These are phyloP conservation scores for Malurus leucopterus DNA, from an alignment of 2,797 vertebrate genomes.

Conservation along the genomic window DNA sequence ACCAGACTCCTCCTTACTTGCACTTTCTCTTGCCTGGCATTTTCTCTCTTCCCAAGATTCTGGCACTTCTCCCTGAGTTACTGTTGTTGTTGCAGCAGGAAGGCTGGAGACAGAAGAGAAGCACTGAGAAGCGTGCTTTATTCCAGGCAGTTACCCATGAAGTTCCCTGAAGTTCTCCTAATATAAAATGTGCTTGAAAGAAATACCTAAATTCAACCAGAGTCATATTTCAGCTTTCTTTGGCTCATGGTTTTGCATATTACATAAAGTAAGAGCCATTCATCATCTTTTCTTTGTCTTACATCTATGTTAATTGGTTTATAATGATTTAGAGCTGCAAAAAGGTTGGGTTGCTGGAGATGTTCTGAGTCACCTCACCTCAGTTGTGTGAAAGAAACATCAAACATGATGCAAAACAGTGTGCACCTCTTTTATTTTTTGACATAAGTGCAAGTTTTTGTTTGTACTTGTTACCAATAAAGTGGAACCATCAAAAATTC, in stretches of 20 bases:
- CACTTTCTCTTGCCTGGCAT: neutral
- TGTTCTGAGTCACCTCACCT: neutral
- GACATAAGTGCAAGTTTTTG: neutral
- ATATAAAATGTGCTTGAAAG: neutral
- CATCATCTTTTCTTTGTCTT: neutral
- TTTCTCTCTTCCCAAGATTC: neutral
- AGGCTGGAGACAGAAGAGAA: neutral
- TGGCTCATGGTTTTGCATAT: neutral
- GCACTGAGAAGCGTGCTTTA: rapidly evolving
- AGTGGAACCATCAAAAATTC: neutral
- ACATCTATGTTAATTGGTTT: neutral
- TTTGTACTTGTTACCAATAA: slow-evolving; percentile 13
- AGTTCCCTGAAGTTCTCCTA: neutral
- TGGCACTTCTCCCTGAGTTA: neutral
- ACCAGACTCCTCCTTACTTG: neutral
- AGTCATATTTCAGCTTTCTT: neutral
- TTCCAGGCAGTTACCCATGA: neutral
- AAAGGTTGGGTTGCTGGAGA: neutral
- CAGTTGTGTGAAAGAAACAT: neutral
- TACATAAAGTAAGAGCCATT: neutral
- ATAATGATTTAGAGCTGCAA: neutral
- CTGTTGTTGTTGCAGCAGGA: neutral
- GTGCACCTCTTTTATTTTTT: neutral
- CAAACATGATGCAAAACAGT: neutral
- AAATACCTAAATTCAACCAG: neutral